phyloP scores from a whole-genome alignment of 2,888 invertebrate species.

The Operophtera brumata region DNA sequence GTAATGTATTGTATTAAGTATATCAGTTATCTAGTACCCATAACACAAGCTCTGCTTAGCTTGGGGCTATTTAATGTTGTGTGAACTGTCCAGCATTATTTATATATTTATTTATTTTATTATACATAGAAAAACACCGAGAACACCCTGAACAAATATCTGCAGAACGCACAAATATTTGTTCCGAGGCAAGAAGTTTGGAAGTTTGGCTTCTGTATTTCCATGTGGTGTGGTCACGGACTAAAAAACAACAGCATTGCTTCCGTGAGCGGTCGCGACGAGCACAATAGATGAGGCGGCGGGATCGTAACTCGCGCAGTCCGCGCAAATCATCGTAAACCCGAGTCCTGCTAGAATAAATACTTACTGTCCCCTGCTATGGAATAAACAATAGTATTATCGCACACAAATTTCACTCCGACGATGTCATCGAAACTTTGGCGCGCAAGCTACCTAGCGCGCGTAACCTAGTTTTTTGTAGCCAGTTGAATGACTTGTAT shows the following conservation, averaged over 20 bases:
- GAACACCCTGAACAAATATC: too few species aligned
- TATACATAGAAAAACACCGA: too few species aligned
- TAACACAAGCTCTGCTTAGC: too few species aligned
- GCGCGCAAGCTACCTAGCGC: neutral
- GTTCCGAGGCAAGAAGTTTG: too few species aligned
- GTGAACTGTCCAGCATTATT: too few species aligned
- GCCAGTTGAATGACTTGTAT: neutral
- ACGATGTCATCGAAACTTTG: neutral
- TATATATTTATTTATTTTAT: too few species aligned
- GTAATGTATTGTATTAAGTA: too few species aligned
- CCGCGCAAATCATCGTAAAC: constrained; percentile 45
- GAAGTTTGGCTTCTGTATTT: neutral
- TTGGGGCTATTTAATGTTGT: too few species aligned
- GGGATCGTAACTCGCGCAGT: constrained; percentile 35
- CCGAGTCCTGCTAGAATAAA: neutral
- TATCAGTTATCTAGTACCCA: too few species aligned
- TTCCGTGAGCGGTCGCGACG: constrained; percentile 33
- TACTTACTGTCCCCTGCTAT: neutral
- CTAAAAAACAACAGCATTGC: constrained; percentile 20
- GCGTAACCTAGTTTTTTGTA: neutral
- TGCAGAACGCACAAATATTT: too few species aligned
- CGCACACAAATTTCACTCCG: neutral
- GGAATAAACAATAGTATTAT: neutral
- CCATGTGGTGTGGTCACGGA: neutral
- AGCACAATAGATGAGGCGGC: constrained; percentile 44